phyloP scores from a whole-genome alignment of 2,113 vertebrate species.

The Oncorhynchus tshawytscha region DNA sequence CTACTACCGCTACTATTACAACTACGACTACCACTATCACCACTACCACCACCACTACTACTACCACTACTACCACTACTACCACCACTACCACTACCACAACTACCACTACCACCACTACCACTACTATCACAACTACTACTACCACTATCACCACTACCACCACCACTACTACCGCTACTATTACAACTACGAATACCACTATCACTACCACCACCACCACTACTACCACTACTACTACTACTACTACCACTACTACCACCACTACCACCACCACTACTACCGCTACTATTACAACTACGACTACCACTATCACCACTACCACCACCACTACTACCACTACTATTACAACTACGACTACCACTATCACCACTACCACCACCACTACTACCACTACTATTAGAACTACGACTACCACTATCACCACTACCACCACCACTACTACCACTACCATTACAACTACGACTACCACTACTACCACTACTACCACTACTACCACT shows the following conservation, averaged over 20 bases:
- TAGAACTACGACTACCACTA: rapidly evolving
- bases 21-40: rapidly evolving
- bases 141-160: rapidly evolving
- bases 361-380: rapidly evolving
- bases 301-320: rapidly evolving
- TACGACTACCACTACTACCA: too few relatives aligned
- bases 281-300: too few relatives aligned
- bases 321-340: too few relatives aligned
- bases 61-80: rapidly evolving
- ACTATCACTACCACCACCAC: rapidly evolving
- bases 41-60: rapidly evolving
- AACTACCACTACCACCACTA: rapidly evolving
- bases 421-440: rapidly evolving
- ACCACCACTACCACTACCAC: too few relatives aligned
- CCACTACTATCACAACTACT: rapidly evolving
- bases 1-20: too few relatives aligned
- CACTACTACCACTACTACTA: rapidly evolving
- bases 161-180: rapidly evolving
- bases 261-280: slow-evolving; percentile 11
- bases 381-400: rapidly evolving
- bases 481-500: too few relatives aligned
- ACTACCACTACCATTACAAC: rapidly evolving
- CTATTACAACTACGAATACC: rapidly evolving
- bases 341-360: rapidly evolving
- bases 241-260: rapidly evolving